Base-by-base conservation (phyloP, 2,888 invertebrate genomes). In the Cantharis rufa region DNA sequence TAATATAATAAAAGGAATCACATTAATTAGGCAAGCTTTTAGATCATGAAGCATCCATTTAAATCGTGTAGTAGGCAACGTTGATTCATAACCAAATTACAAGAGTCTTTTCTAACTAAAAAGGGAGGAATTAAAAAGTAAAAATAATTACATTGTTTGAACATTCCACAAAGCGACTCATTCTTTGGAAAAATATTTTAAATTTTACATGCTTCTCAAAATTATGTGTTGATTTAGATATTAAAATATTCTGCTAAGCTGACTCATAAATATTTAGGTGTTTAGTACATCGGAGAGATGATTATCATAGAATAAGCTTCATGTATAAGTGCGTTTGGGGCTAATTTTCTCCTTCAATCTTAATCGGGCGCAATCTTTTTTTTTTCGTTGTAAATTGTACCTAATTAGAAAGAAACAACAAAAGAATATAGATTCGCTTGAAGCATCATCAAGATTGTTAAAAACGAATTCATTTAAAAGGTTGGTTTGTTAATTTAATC, bases 1-100 rank as follows among this genome's bases (percentile, higher is more conserved):
- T 21, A 66, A 66, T n/a, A 74, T 32, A 77, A 77, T 77, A 77
- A 77, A 77, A 71, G 64, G 32, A 78, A 75, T 75, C 70, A 72
- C 62, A 75, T 75, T 78, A 78, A 78, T 78, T 78, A 75, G 63
- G 75, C 78, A 68, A 78, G 75, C 78, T 78, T 78, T 78, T 73
- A 78, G 75, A 73, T 75, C 32, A 78, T 63, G 75, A 75, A 75
- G 71, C 73, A 70, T 71, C 72, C 75, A 75, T 75, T 75, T 72
- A 72, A 78, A 78, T 70, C 73, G 68, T 71, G 63, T 63, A 77
- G 72, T 75, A 70, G 70, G 72, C 73, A 75, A 78, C 75, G 75
- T 75, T 77, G 64, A 74, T 71, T 71, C 62, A 75, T 77, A 77
- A 77, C 73, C 66, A 71, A 69, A 66, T 77, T 77, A 74, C 21